A percentile compares a stretch with the other conserved stretches of the same genome.
phyloP scores from a whole-genome alignment of 2,113 vertebrate species.

The Cyrtonyx montezumae region DNA sequence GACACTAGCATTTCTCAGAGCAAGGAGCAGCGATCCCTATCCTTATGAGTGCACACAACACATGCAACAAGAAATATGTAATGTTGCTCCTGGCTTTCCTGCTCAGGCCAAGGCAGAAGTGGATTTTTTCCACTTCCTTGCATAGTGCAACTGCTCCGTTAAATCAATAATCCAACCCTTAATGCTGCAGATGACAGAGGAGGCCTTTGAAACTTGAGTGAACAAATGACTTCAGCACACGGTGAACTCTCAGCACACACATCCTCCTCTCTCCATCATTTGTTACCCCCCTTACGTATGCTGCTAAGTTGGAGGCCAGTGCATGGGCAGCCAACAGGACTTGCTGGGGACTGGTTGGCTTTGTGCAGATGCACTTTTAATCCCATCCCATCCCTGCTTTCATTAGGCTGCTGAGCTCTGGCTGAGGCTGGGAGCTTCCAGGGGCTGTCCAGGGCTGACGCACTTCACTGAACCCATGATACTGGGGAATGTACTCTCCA shows the following conservation, averaged over 20 bases:
- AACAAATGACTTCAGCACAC: slow-evolving; percentile 29
- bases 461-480: neutral
- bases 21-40: neutral
- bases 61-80: neutral
- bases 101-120: slow-evolving; percentile 2
- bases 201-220: slow-evolving; percentile 42
- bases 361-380: neutral
- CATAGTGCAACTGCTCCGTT: neutral
- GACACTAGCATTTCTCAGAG: neutral
- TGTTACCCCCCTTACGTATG: neutral
- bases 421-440: neutral
- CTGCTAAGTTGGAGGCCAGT: neutral
- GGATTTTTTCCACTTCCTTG: slow-evolving; percentile 32
- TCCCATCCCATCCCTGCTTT: neutral
- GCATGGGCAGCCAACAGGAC: neutral
- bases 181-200: neutral
- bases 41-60: neutral
- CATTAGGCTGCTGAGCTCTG: neutral
- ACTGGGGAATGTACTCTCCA: rapidly evolving
- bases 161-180: neutral
- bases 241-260: neutral
- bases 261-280: neutral
- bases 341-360: neutral
- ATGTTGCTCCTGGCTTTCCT: neutral
- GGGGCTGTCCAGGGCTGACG: neutral